These are phyloP conservation scores for Rutilus rutilus DNA, from an alignment of 2,113 vertebrate genomes.

Conservation along the genomic window DNA sequence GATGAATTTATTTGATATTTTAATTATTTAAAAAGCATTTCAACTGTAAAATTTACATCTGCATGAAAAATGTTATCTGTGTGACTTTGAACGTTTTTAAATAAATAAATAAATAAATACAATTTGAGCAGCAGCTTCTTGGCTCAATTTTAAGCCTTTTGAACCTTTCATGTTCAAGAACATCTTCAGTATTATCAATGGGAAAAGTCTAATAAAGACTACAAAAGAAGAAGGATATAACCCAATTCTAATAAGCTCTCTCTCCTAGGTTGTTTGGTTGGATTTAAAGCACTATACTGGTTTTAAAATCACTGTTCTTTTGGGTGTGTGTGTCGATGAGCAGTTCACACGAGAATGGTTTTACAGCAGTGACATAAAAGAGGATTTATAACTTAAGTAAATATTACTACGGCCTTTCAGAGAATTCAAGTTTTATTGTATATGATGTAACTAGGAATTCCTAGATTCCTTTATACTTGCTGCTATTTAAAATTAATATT, in stretches of 20 bases:
- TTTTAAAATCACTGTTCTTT: neutral
- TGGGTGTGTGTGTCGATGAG: neutral
- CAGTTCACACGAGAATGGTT: conserved; percentile 23
- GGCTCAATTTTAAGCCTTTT: neutral
- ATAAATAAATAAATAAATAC: neutral
- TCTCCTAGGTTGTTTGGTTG: neutral
- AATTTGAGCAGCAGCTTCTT: neutral
- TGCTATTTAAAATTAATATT: neutral
- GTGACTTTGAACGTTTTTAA: neutral
- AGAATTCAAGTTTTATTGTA: neutral
- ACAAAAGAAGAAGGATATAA: neutral
- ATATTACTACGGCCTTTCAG: neutral
- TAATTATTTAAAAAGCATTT: neutral
- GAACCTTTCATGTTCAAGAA: neutral
- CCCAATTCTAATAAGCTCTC: neutral
- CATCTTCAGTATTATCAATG: neutral
- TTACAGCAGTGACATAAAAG: neutral
- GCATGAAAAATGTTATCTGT: neutral
- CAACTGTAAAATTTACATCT: neutral
- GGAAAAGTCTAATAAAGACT: neutral
- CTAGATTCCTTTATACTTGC: neutral
- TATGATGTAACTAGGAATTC: neutral
- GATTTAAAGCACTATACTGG: neutral
- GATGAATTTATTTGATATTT: neutral
- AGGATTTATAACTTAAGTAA: conserved; percentile 15